Evolutionary conservation across 2,797 vertebrate genomes (phyloP), one percentile per base, ranked within the genome.

Genomic region (Aselliscus stoliczkanus): DNA sequence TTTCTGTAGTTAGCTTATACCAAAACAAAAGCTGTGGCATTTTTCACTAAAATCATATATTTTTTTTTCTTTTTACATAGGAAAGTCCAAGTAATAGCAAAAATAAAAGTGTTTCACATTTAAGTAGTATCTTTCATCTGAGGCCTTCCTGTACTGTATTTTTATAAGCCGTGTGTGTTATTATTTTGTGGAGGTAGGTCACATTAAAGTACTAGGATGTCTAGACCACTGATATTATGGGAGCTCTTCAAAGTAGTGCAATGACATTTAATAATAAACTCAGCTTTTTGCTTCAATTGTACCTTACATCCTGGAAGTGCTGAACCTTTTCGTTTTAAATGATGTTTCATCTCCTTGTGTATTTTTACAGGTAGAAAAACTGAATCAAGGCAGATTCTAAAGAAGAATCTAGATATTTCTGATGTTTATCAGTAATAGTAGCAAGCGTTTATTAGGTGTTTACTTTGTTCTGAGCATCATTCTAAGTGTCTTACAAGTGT

Each of bases 111-210:
- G 25, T 27, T 69, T 93, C 65, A 56, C n/a, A 89, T 88, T 94
- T 83, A 96, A 95, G 85, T 58, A 88, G 73, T 84, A 82, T 73
- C 82, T 96, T 95, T 96, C 90, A 93, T 93, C 90, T 69, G 85
- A 95, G 58, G 54, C 27, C 54, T 96, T 96, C 77, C 94, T 92
- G 42, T 42, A 82, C 27, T 34, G 56, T 96, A 70, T 96, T 95
- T 97, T 93, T 93, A 86, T 90, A 95, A 88, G 79, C 60, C 25
- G 47, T 60, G 12, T 23, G 18, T 90, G 56, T 93, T 88, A 75
- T 88, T 96, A 86, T 80, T 93, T 67, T 10, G 34, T 29, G 42
- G 12, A 7, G 12, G 47, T 62, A 93, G 52, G 62, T 94, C 83
- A 81, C 60, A 31, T 77, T 70, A 70, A 97, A 97, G 60, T 56